Evolutionary conservation across 1,140 invertebrate species (phyloP).

Genomic region (Rhynchophorus ferrugineus): DNA sequence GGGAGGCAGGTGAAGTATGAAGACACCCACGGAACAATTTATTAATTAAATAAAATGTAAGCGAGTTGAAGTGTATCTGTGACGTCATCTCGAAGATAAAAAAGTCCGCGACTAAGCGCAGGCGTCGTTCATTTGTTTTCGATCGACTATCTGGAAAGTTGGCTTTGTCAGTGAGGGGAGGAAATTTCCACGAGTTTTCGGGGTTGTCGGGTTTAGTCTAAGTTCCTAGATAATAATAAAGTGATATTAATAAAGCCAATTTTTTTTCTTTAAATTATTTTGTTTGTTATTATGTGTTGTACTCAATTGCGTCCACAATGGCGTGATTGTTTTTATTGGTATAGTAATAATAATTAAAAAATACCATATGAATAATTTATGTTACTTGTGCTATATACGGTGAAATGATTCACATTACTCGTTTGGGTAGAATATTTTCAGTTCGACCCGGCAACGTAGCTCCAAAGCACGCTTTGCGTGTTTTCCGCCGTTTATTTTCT

Average conservation of each 20-base stretch:
- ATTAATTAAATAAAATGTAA: slow-evolving; percentile 23
- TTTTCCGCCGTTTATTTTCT: slow-evolving; percentile 21
- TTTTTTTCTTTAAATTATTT: no score
- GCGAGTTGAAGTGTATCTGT: not conserved
- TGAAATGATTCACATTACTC: no score
- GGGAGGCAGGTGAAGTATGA: no score
- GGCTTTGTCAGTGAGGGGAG: slow-evolving; percentile 4
- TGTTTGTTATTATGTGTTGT: no score
- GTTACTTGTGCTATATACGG: no score
- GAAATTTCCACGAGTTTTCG: not conserved
- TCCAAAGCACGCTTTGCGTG: slow-evolving; percentile 20
- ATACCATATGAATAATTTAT: no score
- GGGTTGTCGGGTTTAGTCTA: not conserved
- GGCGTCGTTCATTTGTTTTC: slow-evolving; percentile 17
- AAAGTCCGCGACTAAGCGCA: slow-evolving; percentile 6
- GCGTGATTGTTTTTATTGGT: no score
- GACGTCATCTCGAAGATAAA: slow-evolving; percentile 7
- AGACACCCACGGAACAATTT: slow-evolving; percentile 17
- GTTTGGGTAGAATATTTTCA: no score
- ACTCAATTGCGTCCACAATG: no score
- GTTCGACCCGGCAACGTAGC: slow-evolving; percentile 12
- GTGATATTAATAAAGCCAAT: no score
- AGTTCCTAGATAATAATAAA: not conserved
- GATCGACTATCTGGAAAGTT: slow-evolving; percentile 11
- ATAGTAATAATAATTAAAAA: no score